Conservation (phyloP, 2,113 vertebrate genomes). For the Edolisoma coerulescens region DNA sequence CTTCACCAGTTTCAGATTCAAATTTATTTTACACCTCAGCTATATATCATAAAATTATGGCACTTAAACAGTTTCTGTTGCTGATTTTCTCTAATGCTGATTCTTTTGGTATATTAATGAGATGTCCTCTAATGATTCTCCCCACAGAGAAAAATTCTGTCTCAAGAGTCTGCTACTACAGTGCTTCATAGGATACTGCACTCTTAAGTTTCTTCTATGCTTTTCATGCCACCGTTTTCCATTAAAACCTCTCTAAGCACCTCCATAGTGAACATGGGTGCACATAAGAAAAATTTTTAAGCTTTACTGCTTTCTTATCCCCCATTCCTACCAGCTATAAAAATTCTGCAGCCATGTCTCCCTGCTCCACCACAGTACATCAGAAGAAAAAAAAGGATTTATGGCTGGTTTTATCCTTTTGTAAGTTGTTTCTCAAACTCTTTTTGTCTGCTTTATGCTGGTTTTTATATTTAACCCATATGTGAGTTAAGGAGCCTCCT, state of each 20-base stretch:
- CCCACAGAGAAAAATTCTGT: background rate
- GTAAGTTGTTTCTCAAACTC: background rate
- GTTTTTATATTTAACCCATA: constrained; percentile 10
- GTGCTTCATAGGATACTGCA: background rate
- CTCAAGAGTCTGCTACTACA: background rate
- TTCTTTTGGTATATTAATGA: background rate
- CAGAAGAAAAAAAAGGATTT: background rate
- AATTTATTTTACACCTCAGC: background rate
- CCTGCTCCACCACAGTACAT: background rate
- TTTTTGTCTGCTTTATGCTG: background rate
- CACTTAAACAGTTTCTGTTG: background rate
- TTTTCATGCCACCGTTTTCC: background rate
- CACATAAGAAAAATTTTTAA: background rate
- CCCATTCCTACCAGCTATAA: background rate
- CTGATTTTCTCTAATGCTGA: background rate
- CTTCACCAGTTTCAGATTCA: background rate
- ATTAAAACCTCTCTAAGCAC: background rate
- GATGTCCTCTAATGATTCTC: background rate
- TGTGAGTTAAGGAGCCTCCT: background rate
- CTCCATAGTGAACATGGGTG: background rate
- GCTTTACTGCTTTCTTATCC: background rate
- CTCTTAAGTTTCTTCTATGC: background rate
- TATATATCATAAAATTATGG: background rate
- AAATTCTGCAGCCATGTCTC: background rate
- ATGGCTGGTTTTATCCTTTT: background rate